Base-by-base conservation (phyloP, 2,113 vertebrate genomes). In the Myrmophylax atrothorax region DNA sequence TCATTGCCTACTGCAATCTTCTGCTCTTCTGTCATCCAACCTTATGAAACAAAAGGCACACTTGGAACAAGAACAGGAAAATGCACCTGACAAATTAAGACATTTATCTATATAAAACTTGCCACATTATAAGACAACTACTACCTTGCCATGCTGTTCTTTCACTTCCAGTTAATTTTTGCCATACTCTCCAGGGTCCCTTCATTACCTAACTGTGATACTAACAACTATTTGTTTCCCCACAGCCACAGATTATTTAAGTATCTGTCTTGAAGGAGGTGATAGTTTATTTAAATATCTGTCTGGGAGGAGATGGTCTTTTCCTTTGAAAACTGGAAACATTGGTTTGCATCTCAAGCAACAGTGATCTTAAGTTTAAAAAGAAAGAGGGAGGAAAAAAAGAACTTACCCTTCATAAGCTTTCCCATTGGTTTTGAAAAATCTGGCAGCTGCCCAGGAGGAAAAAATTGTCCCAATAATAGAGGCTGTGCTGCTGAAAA, bases 381-480 rank as follows among this genome's bases (percentile, higher is more conserved):
- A 70, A 77, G 40, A 38, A n/a, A 37, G 1, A 1, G 6, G 35
- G 14, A 13, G 28, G 4, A 17, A 16, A 12, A n/a, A 58, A 49
- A 35, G 63, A 84, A 49, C 58, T 67, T 70, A 38, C n/a, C 38
- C 63, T 78, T 86, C 23, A 18, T 59, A 60, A 86, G 55, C 29
- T 50, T 87, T 56, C 87, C 55, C 75, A 73, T 25, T 20, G 42
- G 49, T 55, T 93, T 82, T 89, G 53, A 81, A 95, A 91, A 84
- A 88, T 44, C 87, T 87, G 66, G 85, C 59, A 77, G 72, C 59
- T 90, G 59, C 70, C 60, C 52, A 82, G 74, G 53, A 87, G 59
- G 59, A 31, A 96, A 95, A 90, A 52, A 77, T 38, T 89, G 53
- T 84, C 79, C 82, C 83, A 84, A 6, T 91, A 96, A 95, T 13